Evolutionary conservation across 2,113 vertebrate genomes (phyloP).

Genomic region (Epinephelus moara): DNA sequence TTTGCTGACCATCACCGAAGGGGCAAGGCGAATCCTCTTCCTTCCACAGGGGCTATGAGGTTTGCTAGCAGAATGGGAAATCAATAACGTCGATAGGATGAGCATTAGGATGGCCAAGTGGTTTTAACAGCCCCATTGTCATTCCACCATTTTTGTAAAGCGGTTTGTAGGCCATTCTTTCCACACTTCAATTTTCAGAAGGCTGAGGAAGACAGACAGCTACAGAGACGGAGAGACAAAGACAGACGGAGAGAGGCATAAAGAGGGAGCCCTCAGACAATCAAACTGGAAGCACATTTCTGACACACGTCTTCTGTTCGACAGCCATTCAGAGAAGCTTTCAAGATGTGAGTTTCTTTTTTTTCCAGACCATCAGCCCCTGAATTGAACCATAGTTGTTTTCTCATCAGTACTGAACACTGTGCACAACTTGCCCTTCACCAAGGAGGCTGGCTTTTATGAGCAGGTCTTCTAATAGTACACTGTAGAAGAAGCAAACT

Average conservation of each 20-base stretch:
- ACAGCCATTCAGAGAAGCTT: conserved; percentile 57
- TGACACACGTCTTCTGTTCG: conserved; percentile 50
- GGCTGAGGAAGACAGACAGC: conserved; percentile 63
- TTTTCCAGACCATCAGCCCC: conserved; percentile 55
- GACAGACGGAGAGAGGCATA: conserved; percentile 36
- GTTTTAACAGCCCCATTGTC: conserved; percentile 77
- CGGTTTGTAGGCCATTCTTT: conserved; percentile 62
- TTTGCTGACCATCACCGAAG: conserved; percentile 57
- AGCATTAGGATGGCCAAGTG: conserved; percentile 76
- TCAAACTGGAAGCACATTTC: conserved; percentile 64
- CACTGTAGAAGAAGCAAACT: neutral
- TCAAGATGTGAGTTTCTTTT: conserved; percentile 46
- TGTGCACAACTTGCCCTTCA: conserved; percentile 37
- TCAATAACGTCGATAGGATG: conserved; percentile 82
- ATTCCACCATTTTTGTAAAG: conserved; percentile 69
- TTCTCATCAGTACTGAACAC: conserved; percentile 62
- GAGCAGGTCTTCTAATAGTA: conserved; percentile 14
- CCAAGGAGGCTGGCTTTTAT: conserved; percentile 29
- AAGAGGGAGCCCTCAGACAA: conserved; percentile 34
- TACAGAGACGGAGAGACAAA: conserved; percentile 51
- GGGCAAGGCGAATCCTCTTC: conserved; percentile 30
- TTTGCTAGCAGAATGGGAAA: conserved; percentile 76
- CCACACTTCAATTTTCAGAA: conserved; percentile 60
- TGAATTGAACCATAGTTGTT: conserved; percentile 62
- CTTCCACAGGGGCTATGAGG: conserved; percentile 48